Percentiles rank a stretch among this genome's conserved stretches.
Evolutionary conservation across 2,888 invertebrate genomes (phyloP).

Genomic region (Lumbricus terrestris): DNA sequence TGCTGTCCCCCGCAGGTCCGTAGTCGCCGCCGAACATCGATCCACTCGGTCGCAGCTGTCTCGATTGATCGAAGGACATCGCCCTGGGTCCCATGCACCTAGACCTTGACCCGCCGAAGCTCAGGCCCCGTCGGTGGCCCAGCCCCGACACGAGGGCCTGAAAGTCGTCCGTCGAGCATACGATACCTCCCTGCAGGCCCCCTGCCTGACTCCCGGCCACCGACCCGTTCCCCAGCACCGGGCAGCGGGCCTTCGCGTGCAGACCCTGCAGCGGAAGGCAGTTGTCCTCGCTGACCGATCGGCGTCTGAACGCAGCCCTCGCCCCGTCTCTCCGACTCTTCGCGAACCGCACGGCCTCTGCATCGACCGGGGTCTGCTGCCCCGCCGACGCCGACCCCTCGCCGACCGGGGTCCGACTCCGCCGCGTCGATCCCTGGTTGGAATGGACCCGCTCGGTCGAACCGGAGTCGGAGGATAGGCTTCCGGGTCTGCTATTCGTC

Average conservation of each 20-base stretch:
- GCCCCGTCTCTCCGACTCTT: conserved; percentile 22
- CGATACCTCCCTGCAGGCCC: conserved; percentile 36
- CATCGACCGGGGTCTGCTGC: no score
- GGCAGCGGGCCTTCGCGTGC: not conserved
- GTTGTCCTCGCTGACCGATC: conserved; percentile 42
- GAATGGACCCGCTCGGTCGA: not conserved
- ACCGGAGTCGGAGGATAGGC: not conserved
- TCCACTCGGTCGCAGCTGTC: not conserved
- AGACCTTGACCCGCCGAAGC: not conserved
- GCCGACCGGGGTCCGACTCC: not conserved
- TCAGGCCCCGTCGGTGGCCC: not conserved
- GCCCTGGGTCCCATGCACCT: conserved; percentile 21
- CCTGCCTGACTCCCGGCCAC: conserved; percentile 5
- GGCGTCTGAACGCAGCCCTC: conserved; percentile 33
- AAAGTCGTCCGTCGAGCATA: conserved; percentile 42
- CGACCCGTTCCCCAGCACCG: not conserved
- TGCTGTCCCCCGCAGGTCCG: not conserved
- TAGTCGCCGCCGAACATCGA: not conserved
- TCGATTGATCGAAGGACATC: not conserved
- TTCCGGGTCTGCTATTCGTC: not conserved
- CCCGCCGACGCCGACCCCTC: not conserved
- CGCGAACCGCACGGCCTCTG: not conserved
- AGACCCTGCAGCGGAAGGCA: not conserved
- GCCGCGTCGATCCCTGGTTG: not conserved
- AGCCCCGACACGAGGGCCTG: conserved; percentile 18